Evolutionary conservation across 2,888 invertebrate species (phyloP).

Genomic region (Hydrotaea diabolus): DNA sequence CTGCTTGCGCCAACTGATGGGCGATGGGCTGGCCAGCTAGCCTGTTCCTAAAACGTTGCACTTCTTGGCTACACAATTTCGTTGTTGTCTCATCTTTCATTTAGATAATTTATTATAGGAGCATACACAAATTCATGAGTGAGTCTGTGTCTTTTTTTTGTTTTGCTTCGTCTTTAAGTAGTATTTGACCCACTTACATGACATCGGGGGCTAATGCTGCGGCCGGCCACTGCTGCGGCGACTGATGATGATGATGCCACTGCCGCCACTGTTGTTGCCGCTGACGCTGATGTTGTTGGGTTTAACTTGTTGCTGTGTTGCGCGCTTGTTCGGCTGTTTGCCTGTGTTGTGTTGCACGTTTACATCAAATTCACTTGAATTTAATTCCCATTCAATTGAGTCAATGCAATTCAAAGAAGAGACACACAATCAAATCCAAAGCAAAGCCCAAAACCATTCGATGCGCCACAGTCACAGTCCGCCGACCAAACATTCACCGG

Average conservation of each 20-base stretch:
- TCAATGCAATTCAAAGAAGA: slow-evolving; percentile 58
- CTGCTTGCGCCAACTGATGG: slow-evolving; percentile 51
- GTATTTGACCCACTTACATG: slow-evolving; percentile 65
- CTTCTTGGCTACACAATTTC: slow-evolving; percentile 43
- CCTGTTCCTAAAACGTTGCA: slow-evolving; percentile 30
- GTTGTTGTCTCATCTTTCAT: slow-evolving; percentile 31
- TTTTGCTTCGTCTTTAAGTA: too few relatives aligned
- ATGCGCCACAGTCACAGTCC: neutral
- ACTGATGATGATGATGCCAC: neutral
- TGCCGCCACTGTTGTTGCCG: slow-evolving; percentile 21
- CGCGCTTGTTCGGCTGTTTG: slow-evolving; percentile 1
- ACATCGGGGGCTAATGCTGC: slow-evolving; percentile 47
- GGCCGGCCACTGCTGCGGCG: slow-evolving; percentile 4
- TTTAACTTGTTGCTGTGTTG: slow-evolving; percentile 31
- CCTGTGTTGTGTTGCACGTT: slow-evolving; percentile 56
- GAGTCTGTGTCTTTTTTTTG: slow-evolving; percentile 21
- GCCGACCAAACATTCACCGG: neutral
- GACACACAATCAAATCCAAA: slow-evolving; percentile 12
- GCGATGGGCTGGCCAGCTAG: neutral
- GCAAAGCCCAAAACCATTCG: neutral
- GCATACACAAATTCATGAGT: slow-evolving; percentile 28
- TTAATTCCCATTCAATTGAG: slow-evolving; percentile 67
- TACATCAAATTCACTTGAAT: slow-evolving; percentile 65
- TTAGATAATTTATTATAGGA: slow-evolving; percentile 46
- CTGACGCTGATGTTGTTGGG: slow-evolving; percentile 37